Conservation (phyloP, 1,140 invertebrate genomes). For the Ylistrum balloti region DNA sequence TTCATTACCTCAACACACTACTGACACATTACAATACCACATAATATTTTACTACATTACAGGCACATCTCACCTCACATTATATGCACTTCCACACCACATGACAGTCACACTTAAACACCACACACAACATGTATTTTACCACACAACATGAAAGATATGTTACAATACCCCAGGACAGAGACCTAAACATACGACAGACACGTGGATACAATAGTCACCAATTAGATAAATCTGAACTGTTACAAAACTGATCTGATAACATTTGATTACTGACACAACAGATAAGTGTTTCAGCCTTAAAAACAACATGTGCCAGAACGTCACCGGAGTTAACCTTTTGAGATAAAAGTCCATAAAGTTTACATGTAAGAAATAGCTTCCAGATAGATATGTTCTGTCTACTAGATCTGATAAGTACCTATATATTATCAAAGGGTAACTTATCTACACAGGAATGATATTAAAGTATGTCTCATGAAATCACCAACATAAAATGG, state of each 20-base stretch:
- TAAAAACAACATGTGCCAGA: background rate
- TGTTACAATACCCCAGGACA: no score
- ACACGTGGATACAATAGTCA: background rate
- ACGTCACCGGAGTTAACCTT: background rate
- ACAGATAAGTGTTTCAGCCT: background rate
- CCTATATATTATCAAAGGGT: background rate
- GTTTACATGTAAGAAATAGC: background rate
- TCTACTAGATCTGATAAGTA: background rate
- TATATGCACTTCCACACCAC: no score
- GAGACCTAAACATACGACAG: background rate
- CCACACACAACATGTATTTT: no score
- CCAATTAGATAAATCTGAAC: background rate
- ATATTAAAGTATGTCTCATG: background rate
- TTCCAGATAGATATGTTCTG: background rate
- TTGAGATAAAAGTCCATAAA: no score
- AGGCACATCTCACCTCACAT: no score
- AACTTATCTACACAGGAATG: background rate
- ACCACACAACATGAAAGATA: no score
- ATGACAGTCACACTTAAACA: no score
- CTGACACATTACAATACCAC: no score
- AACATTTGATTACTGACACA: background rate
- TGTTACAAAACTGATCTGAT: background rate
- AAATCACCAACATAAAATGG: background rate
- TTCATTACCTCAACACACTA: no score
- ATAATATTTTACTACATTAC: no score